These are phyloP conservation scores for Perithous albicinctus DNA, from an alignment of 2,888 invertebrate genomes.

Conservation along the genomic window DNA sequence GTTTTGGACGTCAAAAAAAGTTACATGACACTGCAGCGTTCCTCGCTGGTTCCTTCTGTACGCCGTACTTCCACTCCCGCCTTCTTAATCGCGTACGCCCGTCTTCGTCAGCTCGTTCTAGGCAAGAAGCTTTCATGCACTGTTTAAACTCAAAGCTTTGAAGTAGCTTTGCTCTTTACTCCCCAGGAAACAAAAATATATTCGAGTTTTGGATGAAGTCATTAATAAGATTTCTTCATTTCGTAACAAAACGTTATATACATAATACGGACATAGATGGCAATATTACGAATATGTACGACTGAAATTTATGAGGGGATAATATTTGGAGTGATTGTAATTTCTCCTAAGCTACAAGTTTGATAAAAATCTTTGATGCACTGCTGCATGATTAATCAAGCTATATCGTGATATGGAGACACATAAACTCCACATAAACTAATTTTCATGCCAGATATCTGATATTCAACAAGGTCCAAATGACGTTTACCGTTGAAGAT, in stretches of 20 bases:
- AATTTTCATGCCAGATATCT: neutral
- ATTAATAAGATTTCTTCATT: neutral
- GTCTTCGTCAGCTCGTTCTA: slow-evolving; percentile 19
- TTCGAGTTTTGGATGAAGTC: neutral
- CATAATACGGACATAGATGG: neutral
- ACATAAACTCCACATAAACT: too few relatives aligned
- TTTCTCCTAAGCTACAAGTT: too few relatives aligned
- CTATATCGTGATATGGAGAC: too few relatives aligned
- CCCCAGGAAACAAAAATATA: neutral
- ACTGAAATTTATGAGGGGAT: too few relatives aligned
- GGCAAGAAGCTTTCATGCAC: neutral
- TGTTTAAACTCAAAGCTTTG: neutral
- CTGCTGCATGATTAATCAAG: neutral
- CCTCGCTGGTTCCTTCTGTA: slow-evolving; percentile 25
- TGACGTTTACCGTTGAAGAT: neutral
- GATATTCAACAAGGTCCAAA: neutral
- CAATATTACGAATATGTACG: too few relatives aligned
- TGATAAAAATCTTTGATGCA: too few relatives aligned
- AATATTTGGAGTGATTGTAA: too few relatives aligned
- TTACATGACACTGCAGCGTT: slow-evolving; percentile 59
- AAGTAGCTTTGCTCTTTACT: neutral
- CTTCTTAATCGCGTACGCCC: slow-evolving; percentile 13
- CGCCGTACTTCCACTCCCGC: slow-evolving; percentile 24
- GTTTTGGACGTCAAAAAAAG: slow-evolving; percentile 66
- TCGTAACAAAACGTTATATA: neutral